Conservation (phyloP, 2,113 vertebrate genomes). For the Progne subis region DNA sequence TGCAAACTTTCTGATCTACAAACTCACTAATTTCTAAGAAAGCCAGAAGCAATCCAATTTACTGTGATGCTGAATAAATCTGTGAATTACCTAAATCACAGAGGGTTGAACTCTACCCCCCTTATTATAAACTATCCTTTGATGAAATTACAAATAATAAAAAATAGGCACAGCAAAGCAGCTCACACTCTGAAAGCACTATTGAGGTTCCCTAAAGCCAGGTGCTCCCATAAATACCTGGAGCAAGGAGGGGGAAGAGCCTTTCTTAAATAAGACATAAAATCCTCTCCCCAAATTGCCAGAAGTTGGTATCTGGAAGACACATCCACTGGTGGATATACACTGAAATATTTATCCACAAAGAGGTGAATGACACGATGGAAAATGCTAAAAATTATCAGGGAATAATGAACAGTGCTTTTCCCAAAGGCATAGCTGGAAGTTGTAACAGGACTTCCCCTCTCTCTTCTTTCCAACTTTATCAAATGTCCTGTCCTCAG, state of each 20-base stretch:
- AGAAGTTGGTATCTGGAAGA: neutral
- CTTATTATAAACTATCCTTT: neutral
- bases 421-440: neutral
- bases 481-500: neutral
- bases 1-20: slow-evolving; percentile 66
- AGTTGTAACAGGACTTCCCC: neutral
- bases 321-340: neutral
- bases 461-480: neutral
- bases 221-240: neutral
- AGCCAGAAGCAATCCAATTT: slow-evolving; percentile 52
- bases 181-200: neutral
- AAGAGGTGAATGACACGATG: neutral
- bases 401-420: neutral
- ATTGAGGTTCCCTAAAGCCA: neutral
- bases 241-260: neutral
- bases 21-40: slow-evolving; percentile 56
- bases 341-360: neutral
- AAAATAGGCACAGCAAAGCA: neutral
- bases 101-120: neutral
- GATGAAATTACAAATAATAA: neutral
- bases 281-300: neutral
- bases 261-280: neutral
- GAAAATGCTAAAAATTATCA: neutral
- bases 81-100: neutral
- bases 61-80: neutral